Evolutionary conservation across 1,140 invertebrate genomes (phyloP), one percentile per base, ranked within the genome.

Genomic region (Atta colombica): DNA sequence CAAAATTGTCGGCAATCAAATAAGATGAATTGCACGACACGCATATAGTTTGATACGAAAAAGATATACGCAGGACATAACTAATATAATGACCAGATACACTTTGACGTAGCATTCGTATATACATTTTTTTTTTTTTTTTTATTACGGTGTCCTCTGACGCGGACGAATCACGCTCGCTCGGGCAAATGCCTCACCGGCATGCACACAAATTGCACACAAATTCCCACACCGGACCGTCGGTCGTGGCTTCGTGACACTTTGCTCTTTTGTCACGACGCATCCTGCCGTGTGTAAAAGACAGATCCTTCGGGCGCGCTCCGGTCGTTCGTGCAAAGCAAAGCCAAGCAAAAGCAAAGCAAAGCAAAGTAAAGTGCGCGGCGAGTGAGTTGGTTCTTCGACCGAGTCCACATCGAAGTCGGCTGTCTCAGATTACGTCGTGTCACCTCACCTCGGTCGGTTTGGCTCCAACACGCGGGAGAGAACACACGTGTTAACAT

Each of bases 401-500:
- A 61, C 69, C 75, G 25, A 28, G 49, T 86, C 74, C 51, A 51
- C 84, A 87, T 91, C 88, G 82, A 89, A 91, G 89, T 91, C 89
- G 80, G 90, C 91, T 92, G 91, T 93, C 93, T 94, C 94, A 90
- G 91, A 92, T 94, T 94, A 93, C 94, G 94, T 91, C 92, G 92
- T 93, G 91, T 93, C 93, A 93, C 91, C 90, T 93, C 87, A 87
- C 63, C 86, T 88, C 85, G 89, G 39, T 77, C 77, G 68, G 85
- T 31, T 80, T 87, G 90, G 81, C 87, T 90, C 90, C 89, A 90
- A 91, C 78, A 87, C 84, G 81, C 86, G 77, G 45, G 49, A 72
- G 58, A 88, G 90, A 90, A 92, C 92, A 93, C 92, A 89, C 90
- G 89, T 94, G 93, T 94, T 94, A 94, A 94, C 93, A 94, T 92